These are phyloP conservation scores for Campoplex nolae DNA, from an alignment of 2,888 invertebrate species.

Conservation along the genomic window DNA sequence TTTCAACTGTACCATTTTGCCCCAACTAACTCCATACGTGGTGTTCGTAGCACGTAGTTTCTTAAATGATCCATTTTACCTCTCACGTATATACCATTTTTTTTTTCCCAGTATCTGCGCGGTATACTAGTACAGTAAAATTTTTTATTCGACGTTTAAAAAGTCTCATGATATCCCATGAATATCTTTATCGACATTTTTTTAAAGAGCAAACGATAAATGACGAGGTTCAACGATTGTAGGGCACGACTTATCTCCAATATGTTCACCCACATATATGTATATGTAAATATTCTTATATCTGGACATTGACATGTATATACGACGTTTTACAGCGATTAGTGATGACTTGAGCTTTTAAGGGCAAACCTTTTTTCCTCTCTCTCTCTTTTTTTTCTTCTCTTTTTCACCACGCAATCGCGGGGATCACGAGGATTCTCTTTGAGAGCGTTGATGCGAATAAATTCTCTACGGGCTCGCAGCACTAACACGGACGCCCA, in stretches of 20 bases:
- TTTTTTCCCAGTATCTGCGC: not conserved
- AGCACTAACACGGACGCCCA: constrained; percentile 33
- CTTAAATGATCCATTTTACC: not conserved
- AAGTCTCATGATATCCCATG: constrained; percentile 33
- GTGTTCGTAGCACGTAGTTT: not conserved
- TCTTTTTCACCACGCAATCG: not conserved
- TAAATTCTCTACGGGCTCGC: constrained; percentile 54
- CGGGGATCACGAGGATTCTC: constrained; percentile 36
- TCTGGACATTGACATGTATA: constrained; percentile 11
- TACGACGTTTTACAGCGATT: constrained; percentile 33
- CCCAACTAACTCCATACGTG: not conserved
- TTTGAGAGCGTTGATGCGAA: constrained; percentile 62
- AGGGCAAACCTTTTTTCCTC: constrained; percentile 52
- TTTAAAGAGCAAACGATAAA: constrained; percentile 72
- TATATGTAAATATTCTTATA: constrained; percentile 3
- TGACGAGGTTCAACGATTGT: constrained; percentile 77
- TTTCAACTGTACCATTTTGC: not conserved
- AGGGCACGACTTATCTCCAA: constrained; percentile 59
- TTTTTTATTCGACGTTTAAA: constrained; percentile 5
- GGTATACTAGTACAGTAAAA: not conserved
- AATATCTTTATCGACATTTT: constrained; percentile 53
- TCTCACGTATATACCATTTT: not conserved
- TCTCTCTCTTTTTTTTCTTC: constrained; percentile 7
- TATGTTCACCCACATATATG: constrained; percentile 40
- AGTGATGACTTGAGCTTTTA: constrained; percentile 59